Evolutionary conservation across 2,797 vertebrate genomes (phyloP).

Genomic region (Stomatorhinus walkeri): DNA sequence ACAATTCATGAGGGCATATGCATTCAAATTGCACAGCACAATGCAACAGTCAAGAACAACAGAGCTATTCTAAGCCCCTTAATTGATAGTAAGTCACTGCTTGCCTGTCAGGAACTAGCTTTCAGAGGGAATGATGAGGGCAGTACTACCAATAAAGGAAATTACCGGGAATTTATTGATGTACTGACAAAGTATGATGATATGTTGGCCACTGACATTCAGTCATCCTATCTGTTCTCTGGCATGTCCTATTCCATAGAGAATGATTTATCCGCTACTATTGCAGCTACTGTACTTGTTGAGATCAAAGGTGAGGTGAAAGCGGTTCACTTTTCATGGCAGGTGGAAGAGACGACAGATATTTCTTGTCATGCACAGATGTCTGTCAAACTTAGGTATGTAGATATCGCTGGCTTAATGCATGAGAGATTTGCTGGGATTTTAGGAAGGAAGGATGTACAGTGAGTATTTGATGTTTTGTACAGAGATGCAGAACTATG

Average conservation of each 20-base stretch:
- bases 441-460: neutral
- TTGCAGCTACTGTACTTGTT: neutral
- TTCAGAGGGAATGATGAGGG: neutral
- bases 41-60: neutral
- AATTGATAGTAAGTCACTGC: neutral
- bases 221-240: neutral
- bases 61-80: neutral
- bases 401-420: neutral
- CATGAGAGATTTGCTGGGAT: neutral
- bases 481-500: neutral
- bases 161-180: neutral
- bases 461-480: neutral
- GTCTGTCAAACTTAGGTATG: neutral
- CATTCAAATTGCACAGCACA: neutral
- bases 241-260: neutral
- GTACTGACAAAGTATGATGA: neutral
- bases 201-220: neutral
- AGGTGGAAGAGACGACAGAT: neutral
- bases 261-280: neutral
- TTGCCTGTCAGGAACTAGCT: neutral
- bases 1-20: neutral
- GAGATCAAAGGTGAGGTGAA: neutral
- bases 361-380: neutral
- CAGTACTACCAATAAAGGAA: neutral
- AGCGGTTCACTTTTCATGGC: neutral